These are phyloP conservation scores for Eustalomyia histrio DNA, from an alignment of 2,888 invertebrate species.

Conservation along the genomic window DNA sequence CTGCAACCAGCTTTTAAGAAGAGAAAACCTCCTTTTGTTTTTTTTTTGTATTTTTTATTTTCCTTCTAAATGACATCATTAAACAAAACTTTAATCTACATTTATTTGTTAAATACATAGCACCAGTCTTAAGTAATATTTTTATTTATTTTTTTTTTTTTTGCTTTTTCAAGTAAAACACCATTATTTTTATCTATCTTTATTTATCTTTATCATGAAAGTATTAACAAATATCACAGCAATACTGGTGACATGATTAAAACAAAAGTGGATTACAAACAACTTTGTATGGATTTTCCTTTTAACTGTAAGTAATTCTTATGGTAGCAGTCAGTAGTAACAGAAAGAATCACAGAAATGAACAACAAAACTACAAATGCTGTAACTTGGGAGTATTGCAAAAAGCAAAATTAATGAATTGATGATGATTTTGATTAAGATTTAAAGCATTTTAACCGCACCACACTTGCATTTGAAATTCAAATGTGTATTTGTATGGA, in stretches of 20 bases:
- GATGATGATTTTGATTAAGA: conserved; percentile 59
- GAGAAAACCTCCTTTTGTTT: too few species aligned
- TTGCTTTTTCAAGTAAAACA: neutral
- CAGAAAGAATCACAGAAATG: neutral
- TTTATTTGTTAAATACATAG: neutral
- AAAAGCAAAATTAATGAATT: conserved; percentile 62
- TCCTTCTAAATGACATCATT: too few species aligned
- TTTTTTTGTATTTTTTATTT: too few species aligned
- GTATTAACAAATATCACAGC: conserved; percentile 1
- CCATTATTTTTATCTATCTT: neutral
- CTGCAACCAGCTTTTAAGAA: too few species aligned
- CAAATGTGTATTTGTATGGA: conserved; percentile 14
- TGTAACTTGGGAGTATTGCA: neutral
- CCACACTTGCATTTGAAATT: conserved; percentile 29
- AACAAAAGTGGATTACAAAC: conserved; percentile 46
- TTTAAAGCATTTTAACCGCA: conserved; percentile 9
- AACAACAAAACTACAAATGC: neutral
- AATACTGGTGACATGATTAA: conserved; percentile 2
- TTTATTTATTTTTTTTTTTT: too few species aligned
- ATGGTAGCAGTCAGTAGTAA: neutral
- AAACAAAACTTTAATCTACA: neutral
- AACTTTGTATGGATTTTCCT: conserved; percentile 26
- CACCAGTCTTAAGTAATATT: neutral
- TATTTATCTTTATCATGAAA: neutral
- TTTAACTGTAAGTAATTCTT: neutral